Base-by-base conservation (phyloP, 2,797 vertebrate genomes). In the Micromesistius poutassou region DNA sequence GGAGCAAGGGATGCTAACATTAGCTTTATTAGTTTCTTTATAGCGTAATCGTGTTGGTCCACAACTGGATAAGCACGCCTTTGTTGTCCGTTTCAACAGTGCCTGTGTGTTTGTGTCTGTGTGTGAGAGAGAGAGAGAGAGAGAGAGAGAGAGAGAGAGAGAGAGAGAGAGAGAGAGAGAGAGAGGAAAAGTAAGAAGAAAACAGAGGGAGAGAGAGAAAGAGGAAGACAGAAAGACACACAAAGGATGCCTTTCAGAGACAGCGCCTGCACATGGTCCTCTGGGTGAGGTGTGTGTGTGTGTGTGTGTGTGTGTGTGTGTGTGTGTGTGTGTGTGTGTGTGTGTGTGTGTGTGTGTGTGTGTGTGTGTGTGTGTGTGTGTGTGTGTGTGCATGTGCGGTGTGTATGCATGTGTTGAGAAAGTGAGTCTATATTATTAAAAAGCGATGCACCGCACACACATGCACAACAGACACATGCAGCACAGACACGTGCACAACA, bases 241-340 rank as follows among this genome's bases (percentile, higher is more conserved):
- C 97, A 98, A 97, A 96, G 97, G 95, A 90, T 93, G 94, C 89
- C 95, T 96, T 94, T 96, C 95, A 96, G 95, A 94, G 93, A 93
- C 79, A 86, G 77, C 55, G 75, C 85, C 86, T 86, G 90, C 89
- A 90, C 91, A 95, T 92, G 93, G 91, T 94, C 94, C 95, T 95
- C 94, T 92, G 93, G 94, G 94, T 95, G 96, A 95, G 94, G 95
- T 88, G 91, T 25, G 55, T 62, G 22, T 62, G 22, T 62, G 22
- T 62, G 46, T 55, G 46, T 46, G 42, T 46, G 42, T 46, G 42
- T 46, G 42, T 16, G 42, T 46, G 42, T 46, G 42, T 46, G 42
- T 46, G 12, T 46, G 42, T 46, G 42, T 46, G 16, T n/a, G n/a
- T n/a, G n/a, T n/a, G n/a, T n/a, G n/a, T n/a, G n/a, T n/a, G n/a